phyloP scores from a whole-genome alignment of 2,888 invertebrate genomes.

The Merodon equestris region DNA sequence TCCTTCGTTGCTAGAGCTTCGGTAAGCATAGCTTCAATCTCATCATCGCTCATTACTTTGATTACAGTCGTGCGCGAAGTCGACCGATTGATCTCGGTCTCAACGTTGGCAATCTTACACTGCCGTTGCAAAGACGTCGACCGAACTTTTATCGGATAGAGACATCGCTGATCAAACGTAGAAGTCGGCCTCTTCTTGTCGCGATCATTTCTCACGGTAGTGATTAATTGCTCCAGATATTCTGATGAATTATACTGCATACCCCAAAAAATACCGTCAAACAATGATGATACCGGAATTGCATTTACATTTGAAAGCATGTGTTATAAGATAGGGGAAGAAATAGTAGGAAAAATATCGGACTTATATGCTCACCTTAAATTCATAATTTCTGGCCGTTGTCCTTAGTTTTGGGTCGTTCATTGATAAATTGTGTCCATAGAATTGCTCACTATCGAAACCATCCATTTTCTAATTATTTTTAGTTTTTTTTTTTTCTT shows the following conservation, averaged over 20 bases:
- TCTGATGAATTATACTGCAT: slow-evolving; percentile 44
- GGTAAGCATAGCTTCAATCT: slow-evolving; percentile 48
- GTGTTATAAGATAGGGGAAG: no score
- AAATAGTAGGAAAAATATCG: neutral
- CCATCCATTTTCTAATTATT: slow-evolving; percentile 63
- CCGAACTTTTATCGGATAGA: no score
- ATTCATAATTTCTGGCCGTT: slow-evolving; percentile 71
- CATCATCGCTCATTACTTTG: slow-evolving; percentile 47
- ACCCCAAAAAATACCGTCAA: neutral
- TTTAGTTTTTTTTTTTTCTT: slow-evolving; percentile 5
- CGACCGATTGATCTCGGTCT: slow-evolving; percentile 15
- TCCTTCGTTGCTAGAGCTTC: neutral
- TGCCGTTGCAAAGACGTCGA: neutral
- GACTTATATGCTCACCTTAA: slow-evolving; percentile 68
- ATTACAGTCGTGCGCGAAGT: slow-evolving; percentile 12
- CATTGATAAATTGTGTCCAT: slow-evolving; percentile 68
- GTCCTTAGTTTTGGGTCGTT: slow-evolving; percentile 70
- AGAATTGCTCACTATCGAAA: slow-evolving; percentile 70
- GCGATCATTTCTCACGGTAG: slow-evolving; percentile 35
- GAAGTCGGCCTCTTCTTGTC: slow-evolving; percentile 14
- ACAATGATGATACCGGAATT: no score
- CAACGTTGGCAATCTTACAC: neutral
- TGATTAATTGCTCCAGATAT: slow-evolving; percentile 39
- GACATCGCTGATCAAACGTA: neutral
- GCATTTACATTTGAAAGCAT: no score